phyloP scores from a whole-genome alignment of 2,888 invertebrate genomes.

The Abrostola triplasia region DNA sequence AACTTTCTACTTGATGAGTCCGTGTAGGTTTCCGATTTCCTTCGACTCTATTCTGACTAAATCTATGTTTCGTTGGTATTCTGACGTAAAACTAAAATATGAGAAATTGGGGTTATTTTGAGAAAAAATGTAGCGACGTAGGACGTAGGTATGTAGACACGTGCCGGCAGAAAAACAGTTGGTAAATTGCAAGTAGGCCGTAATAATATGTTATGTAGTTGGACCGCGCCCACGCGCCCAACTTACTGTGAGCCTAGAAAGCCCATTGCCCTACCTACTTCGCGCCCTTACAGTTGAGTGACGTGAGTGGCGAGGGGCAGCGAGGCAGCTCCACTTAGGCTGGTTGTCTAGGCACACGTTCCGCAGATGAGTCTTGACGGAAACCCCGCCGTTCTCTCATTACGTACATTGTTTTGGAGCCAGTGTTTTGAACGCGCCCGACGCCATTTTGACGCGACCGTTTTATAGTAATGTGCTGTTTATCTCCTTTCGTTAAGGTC shows the following conservation, averaged over 20 bases:
- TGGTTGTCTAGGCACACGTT: conserved; percentile 66
- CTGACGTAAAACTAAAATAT: conserved; percentile 35
- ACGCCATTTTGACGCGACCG: conserved; percentile 58
- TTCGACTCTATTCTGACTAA: conserved; percentile 22
- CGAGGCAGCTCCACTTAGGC: conserved; percentile 55
- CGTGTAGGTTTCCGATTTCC: conserved; percentile 27
- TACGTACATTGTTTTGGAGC: conserved; percentile 71
- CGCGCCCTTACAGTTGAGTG: conserved; percentile 55
- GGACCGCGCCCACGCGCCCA: conserved; percentile 69
- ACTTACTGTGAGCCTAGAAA: conserved; percentile 63
- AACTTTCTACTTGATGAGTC: conserved; percentile 39
- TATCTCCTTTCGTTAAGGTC: conserved; percentile 50
- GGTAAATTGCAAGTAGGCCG: conserved; percentile 77
- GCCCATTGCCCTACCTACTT: conserved; percentile 73
- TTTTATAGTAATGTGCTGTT: conserved; percentile 49
- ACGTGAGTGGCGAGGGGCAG: conserved; percentile 44
- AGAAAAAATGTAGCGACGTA: conserved; percentile 54
- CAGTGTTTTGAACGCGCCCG: conserved; percentile 69
- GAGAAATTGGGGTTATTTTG: conserved; percentile 36
- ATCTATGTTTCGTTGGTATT: conserved; percentile 44
- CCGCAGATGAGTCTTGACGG: conserved; percentile 72
- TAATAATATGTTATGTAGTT: conserved; percentile 68
- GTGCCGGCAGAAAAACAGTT: conserved; percentile 69
- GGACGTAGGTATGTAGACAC: conserved; percentile 63
- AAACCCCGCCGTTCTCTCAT: conserved; percentile 73